These are phyloP conservation scores for Ormia ochracea DNA, from an alignment of 2,888 invertebrate species.

Conservation along the genomic window DNA sequence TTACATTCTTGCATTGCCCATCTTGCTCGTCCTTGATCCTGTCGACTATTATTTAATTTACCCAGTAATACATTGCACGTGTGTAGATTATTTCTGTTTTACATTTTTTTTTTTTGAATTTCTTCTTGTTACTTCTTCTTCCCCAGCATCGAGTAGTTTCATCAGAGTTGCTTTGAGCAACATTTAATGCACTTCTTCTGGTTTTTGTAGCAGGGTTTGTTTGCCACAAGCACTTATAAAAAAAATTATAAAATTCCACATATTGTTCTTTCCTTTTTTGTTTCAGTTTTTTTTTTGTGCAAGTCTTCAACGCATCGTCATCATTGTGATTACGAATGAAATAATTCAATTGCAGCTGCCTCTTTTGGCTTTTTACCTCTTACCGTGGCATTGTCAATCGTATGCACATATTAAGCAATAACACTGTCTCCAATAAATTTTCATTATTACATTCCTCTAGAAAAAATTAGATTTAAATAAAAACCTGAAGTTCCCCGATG, in stretches of 20 bases:
- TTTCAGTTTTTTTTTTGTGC: constrained; percentile 47
- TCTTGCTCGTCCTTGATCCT: constrained; percentile 72
- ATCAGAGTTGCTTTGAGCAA: constrained; percentile 55
- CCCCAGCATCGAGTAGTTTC: constrained; percentile 40
- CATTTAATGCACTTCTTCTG: constrained; percentile 44
- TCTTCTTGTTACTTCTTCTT: constrained; percentile 5
- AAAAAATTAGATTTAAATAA: no score
- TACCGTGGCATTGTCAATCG: constrained; percentile 44
- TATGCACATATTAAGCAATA: constrained; percentile 11
- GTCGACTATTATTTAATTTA: constrained; percentile 54
- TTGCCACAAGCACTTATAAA: constrained; percentile 42
- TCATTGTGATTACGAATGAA: constrained; percentile 53
- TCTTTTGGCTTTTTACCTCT: constrained; percentile 67
- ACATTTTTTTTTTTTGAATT: constrained; percentile 1
- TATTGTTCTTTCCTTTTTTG: no score
- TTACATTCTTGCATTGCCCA: not conserved
- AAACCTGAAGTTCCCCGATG: no score
- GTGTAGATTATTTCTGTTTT: constrained; percentile 20
- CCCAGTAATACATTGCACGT: constrained; percentile 42
- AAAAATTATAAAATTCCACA: not conserved
- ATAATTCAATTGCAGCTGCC: constrained; percentile 74
- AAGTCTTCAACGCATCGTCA: constrained; percentile 22
- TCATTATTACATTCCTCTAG: no score
- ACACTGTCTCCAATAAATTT: constrained; percentile 22
- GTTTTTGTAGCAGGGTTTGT: constrained; percentile 11